phyloP scores from a whole-genome alignment of 2,888 invertebrate species.

The Eupithecia dodoneata region DNA sequence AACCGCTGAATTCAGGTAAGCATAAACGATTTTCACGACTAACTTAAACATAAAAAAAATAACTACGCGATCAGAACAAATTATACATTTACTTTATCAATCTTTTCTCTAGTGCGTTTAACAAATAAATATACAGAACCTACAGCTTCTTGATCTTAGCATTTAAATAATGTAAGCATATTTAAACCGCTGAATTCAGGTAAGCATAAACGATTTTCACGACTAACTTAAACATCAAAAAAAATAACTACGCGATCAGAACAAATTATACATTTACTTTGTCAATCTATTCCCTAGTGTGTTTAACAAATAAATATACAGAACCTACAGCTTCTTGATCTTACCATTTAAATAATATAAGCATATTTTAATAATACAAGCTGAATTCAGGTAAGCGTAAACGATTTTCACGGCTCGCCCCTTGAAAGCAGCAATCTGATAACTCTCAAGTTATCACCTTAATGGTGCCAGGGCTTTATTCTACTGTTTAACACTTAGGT shows the following conservation, averaged over 20 bases:
- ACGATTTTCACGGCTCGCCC: slow-evolving; percentile 62
- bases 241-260: neutral
- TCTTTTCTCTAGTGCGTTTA: neutral
- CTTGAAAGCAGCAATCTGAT: slow-evolving; percentile 43
- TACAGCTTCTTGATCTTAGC: neutral
- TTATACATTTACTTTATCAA: neutral
- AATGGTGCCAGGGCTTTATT: slow-evolving; percentile 37
- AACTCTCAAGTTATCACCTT: slow-evolving; percentile 42
- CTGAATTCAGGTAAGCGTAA: slow-evolving; percentile 56
- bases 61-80: neutral
- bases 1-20: slow-evolving; percentile 55
- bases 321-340: neutral
- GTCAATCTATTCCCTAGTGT: neutral
- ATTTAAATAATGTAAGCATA: slow-evolving; percentile 16
- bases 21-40: too few species aligned
- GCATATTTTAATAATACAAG: slow-evolving; percentile 29
- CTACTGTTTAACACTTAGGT: slow-evolving; percentile 36
- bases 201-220: slow-evolving; percentile 47
- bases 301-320: neutral
- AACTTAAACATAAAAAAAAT: too few species aligned
- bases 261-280: neutral
- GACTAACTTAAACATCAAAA: too few species aligned
- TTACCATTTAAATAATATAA: slow-evolving; percentile 14
- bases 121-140: neutral
- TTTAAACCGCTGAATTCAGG: slow-evolving; percentile 50